Conservation (phyloP, 2,888 invertebrate species). For the Pterobdella sp. region DNA sequence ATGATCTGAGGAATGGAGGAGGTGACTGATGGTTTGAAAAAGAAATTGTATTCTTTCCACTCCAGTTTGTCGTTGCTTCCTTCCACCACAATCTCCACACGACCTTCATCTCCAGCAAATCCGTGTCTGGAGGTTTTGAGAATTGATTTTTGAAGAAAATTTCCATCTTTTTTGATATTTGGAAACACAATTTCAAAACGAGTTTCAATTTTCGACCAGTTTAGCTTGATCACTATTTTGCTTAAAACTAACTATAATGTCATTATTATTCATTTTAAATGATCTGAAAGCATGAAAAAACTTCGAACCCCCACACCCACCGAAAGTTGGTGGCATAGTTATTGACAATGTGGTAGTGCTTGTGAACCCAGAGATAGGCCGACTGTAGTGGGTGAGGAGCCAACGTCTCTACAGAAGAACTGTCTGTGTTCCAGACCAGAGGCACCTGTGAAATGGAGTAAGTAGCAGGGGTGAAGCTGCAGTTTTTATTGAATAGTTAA, state of each 20-base stretch:
- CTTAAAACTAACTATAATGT: too few species aligned
- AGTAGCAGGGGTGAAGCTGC: background rate
- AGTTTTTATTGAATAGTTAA: background rate
- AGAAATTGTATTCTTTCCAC: slow-evolving; percentile 1
- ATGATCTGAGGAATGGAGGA: background rate
- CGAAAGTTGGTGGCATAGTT: slow-evolving; percentile 16
- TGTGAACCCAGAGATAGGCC: slow-evolving; percentile 20
- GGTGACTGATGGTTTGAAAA: slow-evolving; percentile 2
- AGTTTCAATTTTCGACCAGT: too few species aligned
- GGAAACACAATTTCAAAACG: too few species aligned
- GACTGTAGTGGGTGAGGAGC: slow-evolving; percentile 15
- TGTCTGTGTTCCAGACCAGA: slow-evolving; percentile 15
- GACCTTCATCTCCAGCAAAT: background rate
- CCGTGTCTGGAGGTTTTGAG: background rate
- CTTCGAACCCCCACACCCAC: background rate
- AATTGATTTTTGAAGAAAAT: background rate
- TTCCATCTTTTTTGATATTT: too few species aligned
- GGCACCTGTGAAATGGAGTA: slow-evolving; percentile 9
- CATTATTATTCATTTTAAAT: background rate
- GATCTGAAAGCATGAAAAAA: background rate
- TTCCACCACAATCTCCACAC: background rate
- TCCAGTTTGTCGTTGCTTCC: background rate
- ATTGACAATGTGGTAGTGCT: slow-evolving; percentile 25
- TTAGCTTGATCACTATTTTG: too few species aligned
- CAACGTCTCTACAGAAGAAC: background rate